Evolutionary conservation across 2,113 vertebrate species (phyloP).

Genomic region (Argyrosomus japonicus): DNA sequence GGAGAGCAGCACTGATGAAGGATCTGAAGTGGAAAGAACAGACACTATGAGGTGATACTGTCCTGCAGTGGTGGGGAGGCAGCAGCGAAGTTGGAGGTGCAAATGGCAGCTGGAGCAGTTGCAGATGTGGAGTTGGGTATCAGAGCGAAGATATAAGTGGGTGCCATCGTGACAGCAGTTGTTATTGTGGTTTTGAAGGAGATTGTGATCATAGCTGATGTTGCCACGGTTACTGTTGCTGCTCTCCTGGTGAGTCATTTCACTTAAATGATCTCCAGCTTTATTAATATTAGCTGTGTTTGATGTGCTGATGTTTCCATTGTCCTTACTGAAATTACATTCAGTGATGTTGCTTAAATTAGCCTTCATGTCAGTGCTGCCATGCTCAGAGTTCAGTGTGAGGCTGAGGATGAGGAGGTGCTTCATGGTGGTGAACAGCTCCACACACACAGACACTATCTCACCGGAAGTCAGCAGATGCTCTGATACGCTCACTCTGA

Average conservation of each 20-base stretch:
- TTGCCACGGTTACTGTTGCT: not conserved
- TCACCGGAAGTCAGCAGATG: slow-evolving; percentile 5
- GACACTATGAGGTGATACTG: not conserved
- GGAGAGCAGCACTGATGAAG: slow-evolving; percentile 8
- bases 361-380: not conserved
- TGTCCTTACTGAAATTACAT: not conserved
- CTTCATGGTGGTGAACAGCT: slow-evolving; percentile 24
- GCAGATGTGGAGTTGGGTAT: not conserved
- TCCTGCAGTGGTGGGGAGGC: slow-evolving; percentile 4
- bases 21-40: slow-evolving; percentile 5
- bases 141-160: not conserved
- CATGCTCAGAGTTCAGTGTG: not conserved
- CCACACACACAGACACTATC: not conserved
- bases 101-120: slow-evolving; percentile 27
- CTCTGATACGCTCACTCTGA: slow-evolving; percentile 8
- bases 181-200: not conserved
- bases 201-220: not conserved
- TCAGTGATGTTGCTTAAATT: not conserved
- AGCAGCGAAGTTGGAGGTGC: not conserved
- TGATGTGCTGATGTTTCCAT: not conserved
- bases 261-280: not conserved
- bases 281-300: not conserved
- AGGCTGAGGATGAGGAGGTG: slow-evolving; percentile 10
- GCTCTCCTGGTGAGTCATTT: not conserved
- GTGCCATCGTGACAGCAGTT: not conserved